phyloP scores from a whole-genome alignment of 2,797 vertebrate genomes.

The Myripristis jacobus region DNA sequence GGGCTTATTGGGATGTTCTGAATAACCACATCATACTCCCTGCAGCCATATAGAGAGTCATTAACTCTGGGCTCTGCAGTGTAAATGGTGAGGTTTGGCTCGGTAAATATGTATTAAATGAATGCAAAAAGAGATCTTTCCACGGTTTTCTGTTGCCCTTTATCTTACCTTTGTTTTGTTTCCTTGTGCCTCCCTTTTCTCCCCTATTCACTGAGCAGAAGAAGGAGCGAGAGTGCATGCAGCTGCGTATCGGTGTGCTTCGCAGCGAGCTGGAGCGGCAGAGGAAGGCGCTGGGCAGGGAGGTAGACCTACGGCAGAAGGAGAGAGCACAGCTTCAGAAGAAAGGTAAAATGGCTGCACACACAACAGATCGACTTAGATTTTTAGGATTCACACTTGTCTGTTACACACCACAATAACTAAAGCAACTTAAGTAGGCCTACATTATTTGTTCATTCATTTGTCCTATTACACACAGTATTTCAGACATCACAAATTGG shows the following conservation, averaged over 20 bases:
- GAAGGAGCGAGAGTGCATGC: slow-evolving; percentile 95
- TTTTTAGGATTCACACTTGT: background rate
- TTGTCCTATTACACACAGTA: no score
- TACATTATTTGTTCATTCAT: no score
- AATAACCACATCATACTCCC: slow-evolving; percentile 22
- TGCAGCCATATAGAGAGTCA: slow-evolving; percentile 31
- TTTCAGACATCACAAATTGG: no score
- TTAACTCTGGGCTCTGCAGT: slow-evolving; percentile 39
- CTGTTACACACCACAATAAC: slow-evolving; percentile 1
- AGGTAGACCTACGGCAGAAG: slow-evolving; percentile 90
- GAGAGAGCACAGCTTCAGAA: slow-evolving; percentile 86
- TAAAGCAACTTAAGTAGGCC: no score
- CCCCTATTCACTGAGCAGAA: slow-evolving; percentile 82
- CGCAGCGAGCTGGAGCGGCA: slow-evolving; percentile 94
- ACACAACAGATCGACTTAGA: background rate
- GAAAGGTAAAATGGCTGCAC: slow-evolving; percentile 83
- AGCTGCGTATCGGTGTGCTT: slow-evolving; percentile 93
- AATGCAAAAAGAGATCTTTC: slow-evolving; percentile 13
- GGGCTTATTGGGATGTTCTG: slow-evolving; percentile 40
- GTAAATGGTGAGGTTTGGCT: slow-evolving; percentile 26
- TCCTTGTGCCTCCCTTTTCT: background rate
- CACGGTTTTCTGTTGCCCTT: slow-evolving; percentile 16
- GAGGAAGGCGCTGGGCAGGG: slow-evolving; percentile 90
- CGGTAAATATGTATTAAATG: slow-evolving; percentile 30
- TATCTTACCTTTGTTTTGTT: slow-evolving; percentile 32